Evolutionary conservation across 2,113 vertebrate species (phyloP).

Genomic region (Phaetusa simplex): DNA sequence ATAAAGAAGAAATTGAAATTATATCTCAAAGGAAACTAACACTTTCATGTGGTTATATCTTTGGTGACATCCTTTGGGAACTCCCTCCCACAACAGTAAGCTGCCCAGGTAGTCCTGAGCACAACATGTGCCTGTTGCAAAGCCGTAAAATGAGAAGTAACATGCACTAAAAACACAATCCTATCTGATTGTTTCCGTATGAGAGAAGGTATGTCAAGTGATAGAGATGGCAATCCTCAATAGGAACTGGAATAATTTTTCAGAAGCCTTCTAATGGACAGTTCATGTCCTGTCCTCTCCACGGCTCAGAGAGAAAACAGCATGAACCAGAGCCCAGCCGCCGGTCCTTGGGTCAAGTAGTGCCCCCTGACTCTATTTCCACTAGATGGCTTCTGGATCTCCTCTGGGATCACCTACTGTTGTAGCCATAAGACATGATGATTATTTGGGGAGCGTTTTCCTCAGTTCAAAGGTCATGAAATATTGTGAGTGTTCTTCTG

Average conservation of each 20-base stretch:
- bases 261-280: background rate
- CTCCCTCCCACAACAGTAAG: background rate
- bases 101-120: background rate
- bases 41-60: background rate
- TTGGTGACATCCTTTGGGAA: background rate
- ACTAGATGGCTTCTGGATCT: background rate
- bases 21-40: background rate
- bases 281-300: background rate
- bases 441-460: background rate
- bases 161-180: fast-evolving
- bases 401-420: background rate
- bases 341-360: background rate
- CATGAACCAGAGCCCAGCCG: background rate
- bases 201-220: background rate
- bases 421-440: background rate
- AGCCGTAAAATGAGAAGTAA: background rate
- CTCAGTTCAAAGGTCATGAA: background rate
- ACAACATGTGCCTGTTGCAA: background rate
- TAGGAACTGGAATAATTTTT: background rate
- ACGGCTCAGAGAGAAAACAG: background rate
- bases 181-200: background rate
- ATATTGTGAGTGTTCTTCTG: background rate
- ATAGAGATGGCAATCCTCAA: background rate
- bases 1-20: background rate
- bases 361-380: background rate